Conservation (phyloP, 2,113 vertebrate genomes). For the Lophochroa leadbeateri region DNA sequence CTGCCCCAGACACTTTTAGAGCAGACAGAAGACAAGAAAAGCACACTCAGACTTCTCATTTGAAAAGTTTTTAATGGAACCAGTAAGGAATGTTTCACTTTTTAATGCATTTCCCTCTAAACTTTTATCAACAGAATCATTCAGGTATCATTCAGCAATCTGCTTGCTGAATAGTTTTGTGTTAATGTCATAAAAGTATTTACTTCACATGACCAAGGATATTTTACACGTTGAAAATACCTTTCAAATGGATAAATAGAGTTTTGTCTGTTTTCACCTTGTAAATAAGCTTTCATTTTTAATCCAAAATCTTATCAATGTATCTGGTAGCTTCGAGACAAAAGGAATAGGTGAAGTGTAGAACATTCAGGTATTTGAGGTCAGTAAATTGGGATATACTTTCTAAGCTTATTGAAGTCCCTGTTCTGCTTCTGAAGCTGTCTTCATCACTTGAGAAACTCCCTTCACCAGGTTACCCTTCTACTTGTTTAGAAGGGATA, state of each 20-base stretch:
- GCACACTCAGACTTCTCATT: not conserved
- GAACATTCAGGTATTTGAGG: not conserved
- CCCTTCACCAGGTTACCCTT: not conserved
- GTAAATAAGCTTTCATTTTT: not conserved
- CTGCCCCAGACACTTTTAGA: accelerated
- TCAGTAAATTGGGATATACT: not conserved
- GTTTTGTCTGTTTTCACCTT: not conserved
- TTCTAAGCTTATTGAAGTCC: not conserved
- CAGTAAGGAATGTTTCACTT: not conserved
- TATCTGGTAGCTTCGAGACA: not conserved
- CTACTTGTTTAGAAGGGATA: not conserved
- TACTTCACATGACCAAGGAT: not conserved
- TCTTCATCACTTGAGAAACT: not conserved
- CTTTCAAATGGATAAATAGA: not conserved
- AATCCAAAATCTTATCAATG: not conserved
- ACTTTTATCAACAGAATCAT: not conserved
- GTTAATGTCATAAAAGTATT: not conserved
- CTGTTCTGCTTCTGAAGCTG: not conserved
- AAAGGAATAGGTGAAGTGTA: not conserved
- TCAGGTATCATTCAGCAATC: not conserved
- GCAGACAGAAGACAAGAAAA: not conserved
- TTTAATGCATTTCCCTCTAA: not conserved
- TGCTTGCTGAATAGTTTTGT: not conserved
- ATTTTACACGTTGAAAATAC: not conserved
- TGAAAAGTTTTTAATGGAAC: not conserved